Conservation (phyloP, 2,797 vertebrate species). For the Dicrostonyx torquatus region DNA sequence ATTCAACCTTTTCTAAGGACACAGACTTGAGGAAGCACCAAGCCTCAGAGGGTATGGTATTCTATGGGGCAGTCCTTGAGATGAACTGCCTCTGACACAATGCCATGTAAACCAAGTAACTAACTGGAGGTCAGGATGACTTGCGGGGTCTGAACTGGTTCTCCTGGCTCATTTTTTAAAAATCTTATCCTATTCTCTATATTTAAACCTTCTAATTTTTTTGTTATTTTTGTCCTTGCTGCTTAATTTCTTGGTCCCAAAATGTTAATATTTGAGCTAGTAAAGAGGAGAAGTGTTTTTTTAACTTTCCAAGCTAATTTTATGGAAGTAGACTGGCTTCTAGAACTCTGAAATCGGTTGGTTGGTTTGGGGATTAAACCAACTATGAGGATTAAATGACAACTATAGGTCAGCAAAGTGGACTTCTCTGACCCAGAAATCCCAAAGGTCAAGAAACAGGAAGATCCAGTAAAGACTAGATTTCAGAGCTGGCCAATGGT, state of each 20-base stretch:
- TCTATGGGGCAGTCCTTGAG: slow-evolving; percentile 56
- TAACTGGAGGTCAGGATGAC: slow-evolving; percentile 24
- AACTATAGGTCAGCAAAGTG: neutral
- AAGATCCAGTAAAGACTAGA: slow-evolving; percentile 9
- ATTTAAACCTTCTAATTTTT: slow-evolving; percentile 50
- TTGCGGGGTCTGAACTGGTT: slow-evolving; percentile 29
- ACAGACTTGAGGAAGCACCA: slow-evolving; percentile 66
- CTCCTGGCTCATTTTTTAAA: neutral
- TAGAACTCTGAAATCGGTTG: slow-evolving; percentile 45
- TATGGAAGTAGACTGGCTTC: slow-evolving; percentile 36
- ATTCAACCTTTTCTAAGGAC: slow-evolving; percentile 72
- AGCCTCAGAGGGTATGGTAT: slow-evolving; percentile 69
- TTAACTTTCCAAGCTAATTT: slow-evolving; percentile 60
- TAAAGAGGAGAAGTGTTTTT: slow-evolving; percentile 10
- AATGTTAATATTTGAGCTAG: slow-evolving; percentile 50
- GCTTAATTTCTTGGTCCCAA: slow-evolving; percentile 42
- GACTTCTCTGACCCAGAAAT: slow-evolving; percentile 42
- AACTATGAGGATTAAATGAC: slow-evolving; percentile 37
- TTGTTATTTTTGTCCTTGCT: slow-evolving; percentile 50
- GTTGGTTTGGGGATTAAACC: neutral
- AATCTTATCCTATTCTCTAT: neutral
- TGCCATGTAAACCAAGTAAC: neutral
- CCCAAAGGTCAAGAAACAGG: neutral
- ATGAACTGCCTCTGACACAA: slow-evolving; percentile 38
- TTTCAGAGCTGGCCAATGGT: no score